Percentiles rank a stretch among this genome's conserved stretches.
phyloP scores from a whole-genome alignment of 2,113 vertebrate species.

The Tetraodon nigroviridis region DNA sequence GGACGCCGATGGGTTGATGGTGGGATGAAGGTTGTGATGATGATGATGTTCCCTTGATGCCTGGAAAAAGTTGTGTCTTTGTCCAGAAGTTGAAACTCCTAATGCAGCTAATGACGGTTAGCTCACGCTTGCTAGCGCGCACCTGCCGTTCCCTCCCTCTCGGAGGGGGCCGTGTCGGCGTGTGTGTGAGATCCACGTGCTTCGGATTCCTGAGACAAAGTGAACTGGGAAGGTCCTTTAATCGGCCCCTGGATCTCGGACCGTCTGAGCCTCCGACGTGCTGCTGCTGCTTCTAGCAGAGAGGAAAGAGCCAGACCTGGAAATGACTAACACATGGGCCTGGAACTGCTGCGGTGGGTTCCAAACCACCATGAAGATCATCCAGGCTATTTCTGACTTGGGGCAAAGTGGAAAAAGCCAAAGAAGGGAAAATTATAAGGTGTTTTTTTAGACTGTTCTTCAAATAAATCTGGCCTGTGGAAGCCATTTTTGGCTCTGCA shows the following conservation, averaged over 20 bases:
- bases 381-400: constrained; percentile 71
- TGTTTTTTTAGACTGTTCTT: constrained; percentile 46
- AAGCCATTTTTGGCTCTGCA: constrained; percentile 20
- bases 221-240: constrained; percentile 6
- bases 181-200: not conserved
- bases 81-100: no score
- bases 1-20: no score
- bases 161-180: not conserved
- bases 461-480: constrained; percentile 50
- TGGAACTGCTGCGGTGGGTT: constrained; percentile 72
- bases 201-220: not conserved
- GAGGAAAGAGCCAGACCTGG: constrained; percentile 57
- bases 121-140: not conserved
- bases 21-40: no score
- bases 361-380: constrained; percentile 78
- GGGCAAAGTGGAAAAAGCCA: constrained; percentile 67
- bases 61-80: no score
- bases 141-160: constrained; percentile 3
- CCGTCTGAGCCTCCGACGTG: not conserved
- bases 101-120: no score
- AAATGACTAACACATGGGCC: constrained; percentile 72
- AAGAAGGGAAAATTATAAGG: constrained; percentile 76
- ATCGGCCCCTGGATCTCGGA: constrained; percentile 8
- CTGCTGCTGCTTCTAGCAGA: constrained; percentile 15
- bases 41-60: no score